Conservation (phyloP, 2,888 invertebrate species). For the Eremobia ochroleuca region DNA sequence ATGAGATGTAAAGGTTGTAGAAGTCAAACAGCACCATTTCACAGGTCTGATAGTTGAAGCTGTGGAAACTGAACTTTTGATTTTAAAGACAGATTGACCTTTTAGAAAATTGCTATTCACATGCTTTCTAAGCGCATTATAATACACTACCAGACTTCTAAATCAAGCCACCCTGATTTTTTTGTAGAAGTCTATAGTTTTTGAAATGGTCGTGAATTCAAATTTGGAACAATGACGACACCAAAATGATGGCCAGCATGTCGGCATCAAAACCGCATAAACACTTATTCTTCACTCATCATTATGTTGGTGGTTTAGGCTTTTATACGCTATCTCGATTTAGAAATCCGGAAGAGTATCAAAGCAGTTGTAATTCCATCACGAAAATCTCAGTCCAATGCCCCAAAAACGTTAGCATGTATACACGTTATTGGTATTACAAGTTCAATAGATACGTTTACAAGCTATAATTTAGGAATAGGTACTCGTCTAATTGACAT, state of each 20-base stretch:
- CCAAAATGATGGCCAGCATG: background rate
- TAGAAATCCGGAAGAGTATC: background rate
- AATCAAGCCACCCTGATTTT: background rate
- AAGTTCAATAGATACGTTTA: constrained; percentile 31
- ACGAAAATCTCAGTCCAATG: background rate
- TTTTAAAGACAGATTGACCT: background rate
- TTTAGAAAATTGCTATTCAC: background rate
- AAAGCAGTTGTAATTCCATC: constrained; percentile 1
- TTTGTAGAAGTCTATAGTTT: background rate
- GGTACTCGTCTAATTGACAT: constrained; percentile 49
- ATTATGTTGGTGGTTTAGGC: background rate
- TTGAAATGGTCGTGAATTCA: background rate
- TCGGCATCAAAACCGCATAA: background rate
- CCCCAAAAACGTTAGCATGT: constrained; percentile 2
- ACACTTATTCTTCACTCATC: background rate
- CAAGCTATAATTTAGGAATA: constrained; percentile 47
- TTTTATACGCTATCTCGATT: too few species aligned
- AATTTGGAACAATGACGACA: background rate
- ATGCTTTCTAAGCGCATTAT: constrained; percentile 12
- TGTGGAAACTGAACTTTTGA: background rate
- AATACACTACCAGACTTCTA: background rate
- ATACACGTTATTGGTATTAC: constrained; percentile 15
- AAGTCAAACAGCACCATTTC: background rate
- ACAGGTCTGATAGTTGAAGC: background rate
- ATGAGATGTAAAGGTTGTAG: background rate